Evolutionary conservation across 2,113 vertebrate species (phyloP), one percentile per base, ranked within the genome.

Genomic region (Urocitellus parryii): DNA sequence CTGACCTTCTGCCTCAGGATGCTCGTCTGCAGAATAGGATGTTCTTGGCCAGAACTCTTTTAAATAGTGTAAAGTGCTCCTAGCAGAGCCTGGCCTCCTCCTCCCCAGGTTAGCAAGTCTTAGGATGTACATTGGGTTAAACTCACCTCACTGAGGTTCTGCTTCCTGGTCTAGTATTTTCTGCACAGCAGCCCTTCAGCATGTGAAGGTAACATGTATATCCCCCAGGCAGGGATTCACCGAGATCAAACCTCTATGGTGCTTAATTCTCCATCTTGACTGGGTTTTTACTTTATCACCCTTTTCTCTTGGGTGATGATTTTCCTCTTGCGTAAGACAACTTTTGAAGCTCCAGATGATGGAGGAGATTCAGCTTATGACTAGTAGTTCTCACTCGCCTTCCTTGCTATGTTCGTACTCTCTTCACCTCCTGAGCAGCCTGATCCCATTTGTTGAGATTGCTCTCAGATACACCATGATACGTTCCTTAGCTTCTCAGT

Each of bases 371-470:
- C 25, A 25, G 27, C 11, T 42, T 24, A 25, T 25, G 65, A n/a
- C 7, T 16, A 34, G 11, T 4, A 9, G 34, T 70, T 14, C 42
- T 0, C 0, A 2, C 24, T 25, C 3, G 24, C 24, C 58, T 61
- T 61, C 58, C 58, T 45, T 3, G 48, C 13, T 51, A 13, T 51
- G 12, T 51, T 2, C 7, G 37, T 4, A 25, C 6, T 73, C n/a
- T 68, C 34, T 12, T 45, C 17, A 14, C 9, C 14, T 27, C 29
- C 13, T 0, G 0, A 45, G 25, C 42, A 16, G 16, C 8, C 56
- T 22, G 45, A 8, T 3, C 37, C 51, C 39, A 65, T 32, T 93
- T 53, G 58, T 65, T 51, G 18, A 22, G 17, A 48, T 77, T 73
- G 16, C 58, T 37, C 22, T 70, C 8, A 51, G 58, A 29, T 42